Evolutionary conservation across 2,113 vertebrate species (phyloP), one percentile per base, ranked within the genome.

Genomic region (Hyperopisus bebe): DNA sequence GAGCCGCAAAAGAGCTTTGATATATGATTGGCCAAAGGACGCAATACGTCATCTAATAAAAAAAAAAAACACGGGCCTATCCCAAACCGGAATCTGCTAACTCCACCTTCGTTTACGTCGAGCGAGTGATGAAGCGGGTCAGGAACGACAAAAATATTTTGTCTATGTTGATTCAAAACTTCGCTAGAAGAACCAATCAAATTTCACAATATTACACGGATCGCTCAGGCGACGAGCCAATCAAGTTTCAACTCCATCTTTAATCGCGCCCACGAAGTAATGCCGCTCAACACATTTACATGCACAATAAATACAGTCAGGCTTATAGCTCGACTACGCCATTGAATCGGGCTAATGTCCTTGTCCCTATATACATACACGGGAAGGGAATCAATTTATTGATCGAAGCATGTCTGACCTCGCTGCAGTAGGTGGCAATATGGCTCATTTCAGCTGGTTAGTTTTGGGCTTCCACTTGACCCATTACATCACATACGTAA

Each of bases 11-110:
- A 21, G 31, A 47, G 13, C 17, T 15, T 3, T 70, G 3, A 31
- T 7, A 47, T 53, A 17, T 88, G 42, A 90, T 90, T 90, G 86
- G 90, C n/a, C 19, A 21, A 66, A 47, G 17, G 5, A 3, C 11
- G 87, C 19, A 19, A 35, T 1, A 88, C 86, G 53, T 88, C 27
- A 66, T 39, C 24, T 47, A 0, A 5, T 10, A 21, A 47, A 44
- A 1, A 7, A n/a, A 50, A 48, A 13, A 17, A 50, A 50, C 8
- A 46, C 39, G 21, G 42, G 42, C 39, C 31, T 5, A 46, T 83
- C 80, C 9, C 39, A 83, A 46, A 83, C 44, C 44, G 19, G 10
- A 11, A 21, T 3, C 8, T 27, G 4, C 2, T 13, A n/a, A 27
- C 62, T n/a, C 21, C 58, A 6, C 44, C 9, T 24, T 19, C 15